A percentile compares a stretch with the other conserved stretches of the same genome.
These are phyloP conservation scores for Euwallacea similis DNA, from an alignment of 1,140 invertebrate genomes.

Conservation along the genomic window DNA sequence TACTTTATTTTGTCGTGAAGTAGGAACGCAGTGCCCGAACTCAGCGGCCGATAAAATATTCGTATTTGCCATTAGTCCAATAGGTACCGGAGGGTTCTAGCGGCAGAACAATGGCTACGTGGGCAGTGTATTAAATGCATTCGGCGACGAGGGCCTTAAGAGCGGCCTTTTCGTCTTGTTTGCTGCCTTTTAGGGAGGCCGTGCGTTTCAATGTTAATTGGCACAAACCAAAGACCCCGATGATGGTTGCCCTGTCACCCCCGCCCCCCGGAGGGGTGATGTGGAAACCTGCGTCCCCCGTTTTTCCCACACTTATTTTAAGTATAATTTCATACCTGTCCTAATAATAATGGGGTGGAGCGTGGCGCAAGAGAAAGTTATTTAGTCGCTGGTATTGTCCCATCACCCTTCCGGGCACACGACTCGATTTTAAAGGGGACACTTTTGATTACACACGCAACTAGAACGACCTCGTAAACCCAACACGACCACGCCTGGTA, in stretches of 20 bases:
- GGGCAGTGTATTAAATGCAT: conserved; percentile 27
- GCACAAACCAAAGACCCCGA: no score
- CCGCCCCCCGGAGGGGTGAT: no score
- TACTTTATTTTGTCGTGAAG: no score
- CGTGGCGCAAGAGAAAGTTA: conserved; percentile 8
- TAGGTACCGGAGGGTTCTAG: conserved; percentile 6
- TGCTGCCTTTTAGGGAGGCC: conserved; percentile 17
- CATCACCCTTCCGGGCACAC: conserved; percentile 1
- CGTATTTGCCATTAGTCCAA: conserved; percentile 21
- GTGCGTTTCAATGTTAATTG: no score
- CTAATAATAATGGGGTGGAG: conserved; percentile 18
- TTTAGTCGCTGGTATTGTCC: no score
- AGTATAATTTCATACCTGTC: conserved; percentile 12
- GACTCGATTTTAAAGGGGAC: background rate
- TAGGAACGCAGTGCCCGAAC: no score
- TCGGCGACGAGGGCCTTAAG: conserved; percentile 15
- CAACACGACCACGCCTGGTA: no score
- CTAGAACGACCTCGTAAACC: no score
- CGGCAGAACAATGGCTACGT: conserved; percentile 32
- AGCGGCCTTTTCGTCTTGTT: conserved; percentile 19
- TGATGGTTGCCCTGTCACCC: no score
- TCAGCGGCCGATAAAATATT: conserved; percentile 18
- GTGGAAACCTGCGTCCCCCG: background rate
- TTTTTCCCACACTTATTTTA: conserved; percentile 13
- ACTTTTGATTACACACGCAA: no score